Conservation (phyloP, 2,888 invertebrate species). For the Pachycephus smyrnensis region DNA sequence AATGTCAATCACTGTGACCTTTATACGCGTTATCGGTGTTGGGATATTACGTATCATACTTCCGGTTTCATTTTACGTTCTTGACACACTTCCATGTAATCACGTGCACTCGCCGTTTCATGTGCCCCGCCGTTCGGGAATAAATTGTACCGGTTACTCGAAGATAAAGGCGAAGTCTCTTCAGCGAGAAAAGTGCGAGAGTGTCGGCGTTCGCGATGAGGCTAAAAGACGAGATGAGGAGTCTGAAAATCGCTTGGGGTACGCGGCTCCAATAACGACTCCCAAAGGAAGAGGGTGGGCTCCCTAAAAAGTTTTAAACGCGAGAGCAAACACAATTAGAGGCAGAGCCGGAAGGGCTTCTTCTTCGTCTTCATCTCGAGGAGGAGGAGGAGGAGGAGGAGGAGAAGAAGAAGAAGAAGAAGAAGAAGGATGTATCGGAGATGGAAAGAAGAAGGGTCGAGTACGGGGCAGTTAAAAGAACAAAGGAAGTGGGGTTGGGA, state of each 20-base stretch:
- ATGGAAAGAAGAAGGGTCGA: neutral
- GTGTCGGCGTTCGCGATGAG: neutral
- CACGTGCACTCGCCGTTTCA: neutral
- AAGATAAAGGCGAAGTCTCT: neutral
- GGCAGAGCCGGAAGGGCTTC: conserved; percentile 43
- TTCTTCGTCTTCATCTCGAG: conserved; percentile 20
- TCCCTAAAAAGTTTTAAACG: conserved; percentile 38
- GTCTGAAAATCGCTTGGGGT: neutral
- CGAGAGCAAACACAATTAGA: conserved; percentile 59
- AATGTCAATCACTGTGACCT: neutral
- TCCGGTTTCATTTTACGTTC: neutral
- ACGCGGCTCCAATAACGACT: conserved; percentile 15
- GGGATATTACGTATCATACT: neutral
- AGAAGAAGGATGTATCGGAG: conserved; percentile 19
- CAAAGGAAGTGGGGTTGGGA: neutral
- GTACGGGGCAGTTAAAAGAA: neutral
- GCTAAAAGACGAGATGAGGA: neutral
- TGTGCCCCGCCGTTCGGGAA: neutral
- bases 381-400: conserved; percentile 24
- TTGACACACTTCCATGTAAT: neutral
- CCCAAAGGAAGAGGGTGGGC: conserved; percentile 30
- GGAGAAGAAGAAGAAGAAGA: conserved; percentile 20
- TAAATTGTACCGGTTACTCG: neutral
- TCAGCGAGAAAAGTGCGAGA: neutral
- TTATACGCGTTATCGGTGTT: neutral